Conservation (phyloP, 2,797 vertebrate species). For the Halcyon chelicuti region DNA sequence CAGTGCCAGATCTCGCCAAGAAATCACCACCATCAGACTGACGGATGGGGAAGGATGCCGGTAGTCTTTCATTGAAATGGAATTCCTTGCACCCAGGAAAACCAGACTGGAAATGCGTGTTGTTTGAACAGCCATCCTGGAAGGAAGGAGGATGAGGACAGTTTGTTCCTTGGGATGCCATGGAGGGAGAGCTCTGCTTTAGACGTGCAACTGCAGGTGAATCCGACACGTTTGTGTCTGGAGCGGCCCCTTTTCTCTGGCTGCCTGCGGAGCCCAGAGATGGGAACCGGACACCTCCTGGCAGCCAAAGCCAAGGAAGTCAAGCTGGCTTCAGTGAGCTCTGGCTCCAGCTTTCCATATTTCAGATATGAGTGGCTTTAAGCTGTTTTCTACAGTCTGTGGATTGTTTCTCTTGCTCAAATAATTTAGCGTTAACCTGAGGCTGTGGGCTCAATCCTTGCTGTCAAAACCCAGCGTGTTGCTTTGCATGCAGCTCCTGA, state of each 20-base stretch:
- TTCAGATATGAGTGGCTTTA: slow-evolving; percentile 12
- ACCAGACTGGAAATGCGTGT: fast-evolving
- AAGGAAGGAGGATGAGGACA: not conserved
- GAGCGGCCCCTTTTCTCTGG: not conserved
- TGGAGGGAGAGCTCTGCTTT: not conserved
- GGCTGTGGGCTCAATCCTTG: slow-evolving; percentile 65
- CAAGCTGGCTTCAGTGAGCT: not conserved
- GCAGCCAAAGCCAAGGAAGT: not conserved
- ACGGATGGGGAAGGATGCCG: not conserved
- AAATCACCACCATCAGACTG: not conserved
- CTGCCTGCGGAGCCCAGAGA: not conserved
- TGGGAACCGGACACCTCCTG: not conserved
- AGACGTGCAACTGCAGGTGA: fast-evolving
- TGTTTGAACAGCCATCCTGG: not conserved
- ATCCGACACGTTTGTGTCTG: not conserved
- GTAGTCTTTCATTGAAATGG: not conserved
- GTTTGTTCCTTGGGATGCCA: not conserved
- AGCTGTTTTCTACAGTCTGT: slow-evolving; percentile 25
- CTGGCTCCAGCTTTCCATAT: not conserved
- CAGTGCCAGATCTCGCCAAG: not conserved
- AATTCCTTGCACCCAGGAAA: not conserved
- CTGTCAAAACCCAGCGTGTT: slow-evolving; percentile 46
- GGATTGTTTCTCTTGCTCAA: slow-evolving; percentile 59
- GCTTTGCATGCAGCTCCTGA: slow-evolving; percentile 46
- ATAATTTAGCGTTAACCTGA: slow-evolving; percentile 61